Evolutionary conservation across 2,797 vertebrate species (phyloP), one percentile per base, ranked within the genome.

Genomic region (Perodicticus potto): DNA sequence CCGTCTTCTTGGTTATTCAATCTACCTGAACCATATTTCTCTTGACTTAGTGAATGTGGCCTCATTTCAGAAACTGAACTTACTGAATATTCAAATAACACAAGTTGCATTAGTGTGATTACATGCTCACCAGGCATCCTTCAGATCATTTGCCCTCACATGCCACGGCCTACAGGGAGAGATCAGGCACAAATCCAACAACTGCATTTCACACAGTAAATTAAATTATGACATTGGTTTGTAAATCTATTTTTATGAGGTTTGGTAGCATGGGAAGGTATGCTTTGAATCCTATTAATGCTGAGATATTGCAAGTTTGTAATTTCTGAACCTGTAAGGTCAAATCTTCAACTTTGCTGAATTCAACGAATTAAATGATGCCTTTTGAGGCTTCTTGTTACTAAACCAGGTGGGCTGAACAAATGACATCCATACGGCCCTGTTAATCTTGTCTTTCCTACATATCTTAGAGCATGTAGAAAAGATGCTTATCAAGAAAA

Each of bases 261-360:
- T 80, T 77, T 89, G 22, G 63, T 88, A 74, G 20, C n/a, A 25
- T 91, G 22, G 22, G 49, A 70, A 53, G 27, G 34, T 23, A 57
- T 43, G 29, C 17, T 49, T 84, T 81, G 37, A 93, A 94, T 88
- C 81, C 67, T 88, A 69, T 85, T 89, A 96, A 83, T 53, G 82
- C 9, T 49, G n/a, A 84, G 43, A 89, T 83, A 82, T 20, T 80
- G 29, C 3, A 57, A 32, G 14, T 53, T 70, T 91, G 34, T 93
- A 22, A 22, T 89, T 86, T 96, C 82, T 95, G 53, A 96, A 94
- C 4, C 3, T 87, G 16, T 74, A 70, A 94, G 45, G 22, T 80
- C 83, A 89, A 91, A 49, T 61, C 8, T 25, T 89, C 70, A 32
- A 45, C 84, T 91, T 82, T 59, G 11, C 70, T 85, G 73, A 97